Evolutionary conservation across 2,797 vertebrate genomes (phyloP).

Genomic region (Rhynchonycteris naso): DNA sequence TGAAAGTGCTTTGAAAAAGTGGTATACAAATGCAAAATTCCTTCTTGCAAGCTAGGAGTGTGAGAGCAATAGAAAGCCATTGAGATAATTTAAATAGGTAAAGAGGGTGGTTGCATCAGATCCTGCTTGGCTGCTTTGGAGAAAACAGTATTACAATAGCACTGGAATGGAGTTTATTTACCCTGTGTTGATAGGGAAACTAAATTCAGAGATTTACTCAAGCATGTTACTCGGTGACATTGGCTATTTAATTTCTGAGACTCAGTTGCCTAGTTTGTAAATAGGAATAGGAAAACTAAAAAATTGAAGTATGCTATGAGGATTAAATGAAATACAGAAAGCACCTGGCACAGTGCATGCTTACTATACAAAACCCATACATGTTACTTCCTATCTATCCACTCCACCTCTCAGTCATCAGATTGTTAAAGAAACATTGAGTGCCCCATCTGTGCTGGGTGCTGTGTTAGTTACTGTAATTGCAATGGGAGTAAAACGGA

Average conservation of each 20-base stretch:
- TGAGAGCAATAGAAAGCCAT: background rate
- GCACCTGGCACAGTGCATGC: background rate
- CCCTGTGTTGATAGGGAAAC: background rate
- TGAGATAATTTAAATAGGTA: background rate
- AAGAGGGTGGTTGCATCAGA: background rate
- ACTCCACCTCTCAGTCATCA: background rate
- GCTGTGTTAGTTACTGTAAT: background rate
- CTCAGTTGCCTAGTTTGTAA: background rate
- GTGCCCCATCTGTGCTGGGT: background rate
- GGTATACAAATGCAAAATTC: constrained; percentile 32
- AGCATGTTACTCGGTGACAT: background rate
- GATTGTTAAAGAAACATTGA: background rate
- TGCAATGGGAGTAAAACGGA: background rate
- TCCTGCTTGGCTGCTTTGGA: background rate
- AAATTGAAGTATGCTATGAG: background rate
- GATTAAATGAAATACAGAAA: background rate
- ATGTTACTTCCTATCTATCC: background rate
- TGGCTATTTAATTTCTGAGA: background rate
- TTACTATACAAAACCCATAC: background rate
- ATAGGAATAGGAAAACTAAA: background rate
- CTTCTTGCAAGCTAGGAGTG: background rate
- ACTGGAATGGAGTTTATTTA: background rate
- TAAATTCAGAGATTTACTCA: background rate
- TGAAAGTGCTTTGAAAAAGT: background rate
- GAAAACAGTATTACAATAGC: background rate